These are phyloP conservation scores for Sylvicola fuscatus DNA, from an alignment of 2,888 invertebrate genomes.

Conservation along the genomic window DNA sequence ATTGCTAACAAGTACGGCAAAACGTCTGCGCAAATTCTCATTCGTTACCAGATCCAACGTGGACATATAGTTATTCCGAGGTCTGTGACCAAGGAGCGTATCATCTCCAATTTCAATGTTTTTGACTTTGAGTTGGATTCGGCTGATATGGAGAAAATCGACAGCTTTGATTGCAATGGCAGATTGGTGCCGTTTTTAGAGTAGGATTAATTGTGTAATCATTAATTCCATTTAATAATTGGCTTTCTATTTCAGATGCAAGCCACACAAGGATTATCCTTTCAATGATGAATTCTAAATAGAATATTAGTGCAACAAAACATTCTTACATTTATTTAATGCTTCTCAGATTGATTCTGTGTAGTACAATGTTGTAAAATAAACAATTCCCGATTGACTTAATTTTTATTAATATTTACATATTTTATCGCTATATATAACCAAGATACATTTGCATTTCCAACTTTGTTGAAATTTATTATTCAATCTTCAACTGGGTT, in stretches of 20 bases:
- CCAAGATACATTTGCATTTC: too few relatives aligned
- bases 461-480: too few relatives aligned
- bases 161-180: constrained; percentile 41
- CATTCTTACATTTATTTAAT: too few relatives aligned
- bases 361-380: too few relatives aligned
- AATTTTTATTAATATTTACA: too few relatives aligned
- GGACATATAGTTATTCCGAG: constrained; percentile 29
- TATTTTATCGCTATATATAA: too few relatives aligned
- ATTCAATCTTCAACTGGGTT: too few relatives aligned
- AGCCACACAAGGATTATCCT: constrained; percentile 31
- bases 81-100: constrained; percentile 24
- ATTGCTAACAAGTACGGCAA: constrained; percentile 33
- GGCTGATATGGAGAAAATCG: constrained; percentile 31
- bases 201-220: constrained; percentile 25
- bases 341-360: too few relatives aligned
- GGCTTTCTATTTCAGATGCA: constrained; percentile 23
- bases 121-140: constrained; percentile 29
- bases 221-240: background rate
- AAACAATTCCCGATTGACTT: too few relatives aligned
- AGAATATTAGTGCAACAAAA: too few relatives aligned
- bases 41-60: constrained; percentile 32
- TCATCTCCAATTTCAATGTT: constrained; percentile 27
- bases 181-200: constrained; percentile 35
- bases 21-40: constrained; percentile 31
- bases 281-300: constrained; percentile 31